Evolutionary conservation across 2,113 vertebrate genomes (phyloP), one percentile per base, ranked within the genome.

Genomic region (Illadopsis cleaveri): DNA sequence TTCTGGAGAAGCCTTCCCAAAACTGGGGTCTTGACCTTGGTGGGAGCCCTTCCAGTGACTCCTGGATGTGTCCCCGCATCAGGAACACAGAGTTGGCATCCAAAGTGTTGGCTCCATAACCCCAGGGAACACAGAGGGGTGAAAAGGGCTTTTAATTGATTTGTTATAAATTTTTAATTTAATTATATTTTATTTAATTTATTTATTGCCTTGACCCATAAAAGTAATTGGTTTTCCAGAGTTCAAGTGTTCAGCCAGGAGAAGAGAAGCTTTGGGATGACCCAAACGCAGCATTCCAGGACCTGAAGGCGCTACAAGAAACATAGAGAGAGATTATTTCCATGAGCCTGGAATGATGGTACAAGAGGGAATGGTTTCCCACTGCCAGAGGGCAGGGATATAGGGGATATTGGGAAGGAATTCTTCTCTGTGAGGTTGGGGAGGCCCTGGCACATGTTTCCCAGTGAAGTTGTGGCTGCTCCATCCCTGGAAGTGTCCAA

Each of bases 121-220:
- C 28, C 19, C 18, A 47, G 19, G 24, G 45, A 77, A 53, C 25
- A 12, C 19, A 5, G 33, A 77, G 12, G 3, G 17, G 14, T 27
- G 54, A 33, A 65, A 65, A 75, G 45, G 62, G 18, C 14, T 66
- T 83, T n/a, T 30, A 10, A 58, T 8, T 35, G 1, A 6, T n/a
- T 30, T 14, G 4, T 12, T 5, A 2, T 25, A 50, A 11, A 5
- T 17, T 31, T 86, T n/a, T 40, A 0, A 47, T 57, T 57, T 25
- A 4, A 35, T 50, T 42, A 1, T 22, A 14, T 31, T 68, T 50
- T 2, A 37, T 44, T 35, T 51, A 10, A 76, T 58, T 58, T 38
- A 47, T 24, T 61, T 6, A 35, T 37, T 2, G 0, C 7, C 24
- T 37, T 12, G 35, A 15, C 31, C 30, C 0, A 0, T 58, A 53